Evolutionary conservation across 1,140 invertebrate species (phyloP).

Genomic region (Dicyema japonicum): DNA sequence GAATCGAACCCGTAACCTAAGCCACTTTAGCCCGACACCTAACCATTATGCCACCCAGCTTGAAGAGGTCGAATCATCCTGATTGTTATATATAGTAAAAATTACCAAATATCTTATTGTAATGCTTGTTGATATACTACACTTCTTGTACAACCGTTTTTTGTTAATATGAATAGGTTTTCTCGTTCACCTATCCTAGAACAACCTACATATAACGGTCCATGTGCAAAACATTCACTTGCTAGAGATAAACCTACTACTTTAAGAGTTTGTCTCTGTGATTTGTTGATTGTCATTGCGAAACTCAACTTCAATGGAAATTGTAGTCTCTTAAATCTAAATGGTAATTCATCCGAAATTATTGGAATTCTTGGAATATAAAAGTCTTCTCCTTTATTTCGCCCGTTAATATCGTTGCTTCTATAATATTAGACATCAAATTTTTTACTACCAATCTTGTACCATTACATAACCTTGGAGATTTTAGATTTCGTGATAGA

Average conservation of each 20-base stretch:
- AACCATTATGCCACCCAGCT: too few species aligned
- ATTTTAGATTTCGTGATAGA: too few species aligned
- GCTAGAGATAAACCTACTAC: slow-evolving; percentile 4
- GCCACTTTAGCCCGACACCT: too few species aligned
- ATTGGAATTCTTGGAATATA: too few species aligned
- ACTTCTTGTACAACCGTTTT: not conserved
- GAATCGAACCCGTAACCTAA: too few species aligned
- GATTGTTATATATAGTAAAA: too few species aligned
- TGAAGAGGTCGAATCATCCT: too few species aligned
- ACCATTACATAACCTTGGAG: too few species aligned
- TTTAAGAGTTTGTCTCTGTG: slow-evolving; percentile 21
- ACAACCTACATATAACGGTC: slow-evolving; percentile 1
- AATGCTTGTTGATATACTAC: slow-evolving; percentile 2
- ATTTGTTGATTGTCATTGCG: slow-evolving; percentile 26
- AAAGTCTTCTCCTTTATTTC: too few species aligned
- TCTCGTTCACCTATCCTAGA: slow-evolving; percentile 1
- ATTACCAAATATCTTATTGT: not conserved
- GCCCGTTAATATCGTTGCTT: too few species aligned
- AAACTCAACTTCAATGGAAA: slow-evolving; percentile 22
- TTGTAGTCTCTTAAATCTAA: slow-evolving; percentile 21
- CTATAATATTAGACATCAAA: too few species aligned
- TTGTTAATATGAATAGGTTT: slow-evolving; percentile 1
- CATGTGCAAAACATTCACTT: slow-evolving; percentile 1
- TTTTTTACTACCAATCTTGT: too few species aligned
- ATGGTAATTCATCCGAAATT: slow-evolving; percentile 7